Conservation (phyloP, 2,888 invertebrate genomes). For the Andrena camellia region DNA sequence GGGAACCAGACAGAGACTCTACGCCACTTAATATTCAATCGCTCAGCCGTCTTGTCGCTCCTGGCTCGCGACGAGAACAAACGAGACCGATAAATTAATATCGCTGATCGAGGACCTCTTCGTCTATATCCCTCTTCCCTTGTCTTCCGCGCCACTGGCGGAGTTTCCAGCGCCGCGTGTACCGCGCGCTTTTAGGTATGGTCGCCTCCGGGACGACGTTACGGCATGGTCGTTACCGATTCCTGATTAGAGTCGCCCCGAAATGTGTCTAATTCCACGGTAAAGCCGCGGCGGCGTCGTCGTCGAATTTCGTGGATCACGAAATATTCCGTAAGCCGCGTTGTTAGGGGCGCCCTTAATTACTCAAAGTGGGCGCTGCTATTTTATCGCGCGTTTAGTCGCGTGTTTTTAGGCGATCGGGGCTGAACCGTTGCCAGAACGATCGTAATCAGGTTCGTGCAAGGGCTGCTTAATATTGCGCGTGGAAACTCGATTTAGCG, state of each 20-base stretch:
- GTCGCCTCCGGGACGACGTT: neutral
- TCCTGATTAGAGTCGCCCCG: neutral
- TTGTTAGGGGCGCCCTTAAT: neutral
- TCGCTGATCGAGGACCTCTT: conserved; percentile 44
- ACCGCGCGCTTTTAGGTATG: neutral
- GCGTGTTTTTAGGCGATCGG: conserved; percentile 60
- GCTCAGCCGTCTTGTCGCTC: conserved; percentile 63
- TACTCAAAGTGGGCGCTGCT: conserved; percentile 42
- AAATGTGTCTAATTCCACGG: neutral
- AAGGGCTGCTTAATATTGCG: conserved; percentile 66
- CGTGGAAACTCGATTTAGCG: conserved; percentile 55
- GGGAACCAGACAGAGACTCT: conserved; percentile 50
- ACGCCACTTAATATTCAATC: conserved; percentile 79
- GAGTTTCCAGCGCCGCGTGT: neutral
- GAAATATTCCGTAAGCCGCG: too few relatives aligned
- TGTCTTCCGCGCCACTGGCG: neutral
- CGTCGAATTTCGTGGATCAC: too few relatives aligned
- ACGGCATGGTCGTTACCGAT: neutral
- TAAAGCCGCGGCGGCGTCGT: too few relatives aligned
- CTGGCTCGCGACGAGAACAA: conserved; percentile 64
- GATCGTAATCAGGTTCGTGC: conserved; percentile 61
- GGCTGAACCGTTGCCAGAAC: conserved; percentile 9
- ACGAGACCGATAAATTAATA: conserved; percentile 75
- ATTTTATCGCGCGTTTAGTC: conserved; percentile 49
- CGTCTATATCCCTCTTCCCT: neutral